Evolutionary conservation across 1,140 invertebrate species (phyloP).

Genomic region (Lepidurus arcticus): DNA sequence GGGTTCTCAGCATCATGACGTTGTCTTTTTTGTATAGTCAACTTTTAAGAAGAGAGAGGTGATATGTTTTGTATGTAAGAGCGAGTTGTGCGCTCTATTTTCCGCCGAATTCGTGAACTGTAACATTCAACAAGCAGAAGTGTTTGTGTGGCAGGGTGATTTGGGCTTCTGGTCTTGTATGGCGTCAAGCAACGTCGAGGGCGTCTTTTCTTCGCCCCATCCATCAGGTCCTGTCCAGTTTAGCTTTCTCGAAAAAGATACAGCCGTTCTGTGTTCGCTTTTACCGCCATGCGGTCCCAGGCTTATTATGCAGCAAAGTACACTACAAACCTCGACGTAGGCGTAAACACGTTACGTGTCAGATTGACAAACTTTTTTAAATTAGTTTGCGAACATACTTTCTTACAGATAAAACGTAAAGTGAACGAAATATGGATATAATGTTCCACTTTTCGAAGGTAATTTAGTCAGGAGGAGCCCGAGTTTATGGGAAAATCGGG

Average conservation of each 20-base stretch:
- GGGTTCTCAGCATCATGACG: neutral
- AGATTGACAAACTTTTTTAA: neutral
- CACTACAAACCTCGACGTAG: neutral
- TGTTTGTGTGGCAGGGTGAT: conserved; percentile 18
- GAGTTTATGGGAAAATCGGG: conserved; percentile 18
- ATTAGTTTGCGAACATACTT: neutral
- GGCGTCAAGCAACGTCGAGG: conserved; percentile 20
- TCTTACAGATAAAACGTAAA: neutral
- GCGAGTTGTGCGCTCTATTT: conserved; percentile 4
- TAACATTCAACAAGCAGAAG: conserved; percentile 22
- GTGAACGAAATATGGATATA: neutral
- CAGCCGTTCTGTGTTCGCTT: neutral
- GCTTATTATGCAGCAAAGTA: conserved; percentile 14
- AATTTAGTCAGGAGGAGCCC: neutral
- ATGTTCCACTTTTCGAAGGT: neutral
- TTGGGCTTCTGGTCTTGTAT: conserved; percentile 21
- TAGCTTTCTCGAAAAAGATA: conserved; percentile 7
- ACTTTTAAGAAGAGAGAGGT: conserved; percentile 3
- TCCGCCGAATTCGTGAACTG: neutral
- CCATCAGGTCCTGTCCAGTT: conserved; percentile 20
- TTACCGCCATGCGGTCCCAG: neutral
- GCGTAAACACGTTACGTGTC: conserved; percentile 2
- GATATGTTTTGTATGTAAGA: neutral
- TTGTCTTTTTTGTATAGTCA: neutral
- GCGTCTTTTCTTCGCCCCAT: conserved; percentile 17